phyloP scores from a whole-genome alignment of 2,113 vertebrate genomes.

The Microcebus murinus region DNA sequence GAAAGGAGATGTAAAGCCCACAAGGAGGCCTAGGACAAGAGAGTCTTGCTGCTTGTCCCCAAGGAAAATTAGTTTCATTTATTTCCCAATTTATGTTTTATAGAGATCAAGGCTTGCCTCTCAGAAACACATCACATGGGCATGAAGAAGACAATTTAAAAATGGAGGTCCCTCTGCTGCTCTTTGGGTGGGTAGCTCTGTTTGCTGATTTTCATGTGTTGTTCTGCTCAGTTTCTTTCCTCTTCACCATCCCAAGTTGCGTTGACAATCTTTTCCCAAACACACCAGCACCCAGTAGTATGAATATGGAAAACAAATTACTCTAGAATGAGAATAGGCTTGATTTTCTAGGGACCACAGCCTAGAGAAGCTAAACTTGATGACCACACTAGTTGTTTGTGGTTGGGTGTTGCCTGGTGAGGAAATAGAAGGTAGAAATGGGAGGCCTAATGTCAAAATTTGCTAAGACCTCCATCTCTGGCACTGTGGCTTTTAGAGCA shows the following conservation, averaged over 20 bases:
- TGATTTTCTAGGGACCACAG: neutral
- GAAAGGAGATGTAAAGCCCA: neutral
- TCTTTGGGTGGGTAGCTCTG: neutral
- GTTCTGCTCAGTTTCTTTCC: neutral
- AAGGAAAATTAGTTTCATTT: neutral
- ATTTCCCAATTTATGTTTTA: neutral
- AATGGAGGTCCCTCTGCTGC: neutral
- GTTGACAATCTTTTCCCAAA: neutral
- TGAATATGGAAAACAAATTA: neutral
- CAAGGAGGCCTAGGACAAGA: neutral
- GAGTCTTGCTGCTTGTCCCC: neutral
- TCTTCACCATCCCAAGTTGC: neutral
- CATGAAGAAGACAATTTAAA: neutral
- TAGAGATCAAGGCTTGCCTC: neutral
- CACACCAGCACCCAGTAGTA: neutral
- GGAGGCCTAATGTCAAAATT: neutral
- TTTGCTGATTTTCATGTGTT: neutral
- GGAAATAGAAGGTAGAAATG: neutral
- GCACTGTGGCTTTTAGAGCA: neutral
- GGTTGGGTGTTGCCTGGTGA: neutral
- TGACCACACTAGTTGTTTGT: neutral
- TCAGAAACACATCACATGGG: neutral
- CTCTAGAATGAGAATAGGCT: constrained; percentile 7
- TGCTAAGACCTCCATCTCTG: neutral
- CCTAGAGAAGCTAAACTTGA: neutral